phyloP scores from a whole-genome alignment of 2,797 vertebrate species.

The Alosa sapidissima region DNA sequence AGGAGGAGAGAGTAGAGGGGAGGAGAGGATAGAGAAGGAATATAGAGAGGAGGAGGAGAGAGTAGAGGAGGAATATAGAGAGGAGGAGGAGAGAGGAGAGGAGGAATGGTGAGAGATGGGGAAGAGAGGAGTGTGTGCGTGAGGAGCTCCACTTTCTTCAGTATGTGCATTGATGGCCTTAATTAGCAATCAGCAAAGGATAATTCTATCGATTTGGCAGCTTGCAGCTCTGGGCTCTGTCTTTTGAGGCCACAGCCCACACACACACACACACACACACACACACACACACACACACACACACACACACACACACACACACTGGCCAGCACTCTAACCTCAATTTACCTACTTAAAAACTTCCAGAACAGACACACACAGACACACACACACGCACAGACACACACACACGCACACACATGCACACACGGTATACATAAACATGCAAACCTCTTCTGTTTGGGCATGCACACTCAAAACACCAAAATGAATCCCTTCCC shows the following conservation, averaged over 20 bases:
- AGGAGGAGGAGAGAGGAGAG: neutral
- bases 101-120: too few relatives aligned
- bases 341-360: too few relatives aligned
- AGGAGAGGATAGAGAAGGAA: constrained; percentile 47
- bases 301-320: neutral
- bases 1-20: constrained; percentile 38
- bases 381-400: neutral
- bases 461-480: neutral
- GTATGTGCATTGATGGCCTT: constrained; percentile 65
- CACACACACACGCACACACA: constrained; percentile 4
- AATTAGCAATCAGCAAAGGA: constrained; percentile 68
- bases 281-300: neutral
- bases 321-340: neutral
- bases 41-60: neutral
- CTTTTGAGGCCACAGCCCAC: constrained; percentile 36
- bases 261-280: neutral
- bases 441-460: neutral
- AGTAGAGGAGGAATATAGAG: neutral
- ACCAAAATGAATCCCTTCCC: neutral
- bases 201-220: constrained; percentile 67
- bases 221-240: constrained; percentile 49
- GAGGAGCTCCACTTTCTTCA: neutral
- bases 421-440: neutral
- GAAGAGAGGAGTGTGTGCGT: neutral
- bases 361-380: neutral